Conservation (phyloP, 2,888 invertebrate species). For the Chelonus formosanus region DNA sequence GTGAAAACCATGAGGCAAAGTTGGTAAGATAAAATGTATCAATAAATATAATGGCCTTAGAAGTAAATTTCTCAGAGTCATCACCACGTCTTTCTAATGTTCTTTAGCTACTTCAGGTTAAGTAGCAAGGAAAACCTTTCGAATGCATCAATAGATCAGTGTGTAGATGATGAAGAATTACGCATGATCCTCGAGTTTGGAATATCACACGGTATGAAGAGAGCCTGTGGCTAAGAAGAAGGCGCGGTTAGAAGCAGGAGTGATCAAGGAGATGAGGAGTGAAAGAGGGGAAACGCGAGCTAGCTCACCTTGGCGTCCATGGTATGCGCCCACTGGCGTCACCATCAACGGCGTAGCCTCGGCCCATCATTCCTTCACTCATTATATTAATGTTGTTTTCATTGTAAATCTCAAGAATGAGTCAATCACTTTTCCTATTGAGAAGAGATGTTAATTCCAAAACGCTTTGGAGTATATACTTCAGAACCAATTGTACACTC, state of each 20-base stretch:
- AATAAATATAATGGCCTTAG: background rate
- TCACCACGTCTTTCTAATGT: no score
- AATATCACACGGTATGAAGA: background rate
- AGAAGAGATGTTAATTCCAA: constrained; percentile 1
- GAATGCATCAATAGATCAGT: no score
- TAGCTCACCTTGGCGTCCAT: constrained; percentile 61
- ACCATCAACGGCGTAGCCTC: constrained; percentile 51
- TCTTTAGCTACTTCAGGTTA: no score
- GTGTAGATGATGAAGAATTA: background rate
- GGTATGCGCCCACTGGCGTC: constrained; percentile 58
- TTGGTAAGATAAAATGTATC: constrained; percentile 1
- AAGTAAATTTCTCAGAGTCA: no score
- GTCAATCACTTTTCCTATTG: constrained; percentile 2
- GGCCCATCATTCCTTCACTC: constrained; percentile 14
- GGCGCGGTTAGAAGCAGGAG: constrained; percentile 31
- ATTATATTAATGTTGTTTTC: constrained; percentile 34
- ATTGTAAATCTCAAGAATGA: constrained; percentile 24
- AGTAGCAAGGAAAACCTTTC: no score
- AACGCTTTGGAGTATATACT: background rate
- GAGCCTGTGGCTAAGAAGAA: constrained; percentile 18
- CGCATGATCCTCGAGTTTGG: no score
- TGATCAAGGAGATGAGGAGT: constrained; percentile 22
- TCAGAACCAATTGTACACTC: constrained; percentile 4
- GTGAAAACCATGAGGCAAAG: background rate
- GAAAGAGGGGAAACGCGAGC: constrained; percentile 43